A percentile compares a stretch with the other conserved stretches of the same genome.
These are phyloP conservation scores for Lepus townsendii DNA, from an alignment of 2,797 vertebrate genomes.

Conservation along the genomic window DNA sequence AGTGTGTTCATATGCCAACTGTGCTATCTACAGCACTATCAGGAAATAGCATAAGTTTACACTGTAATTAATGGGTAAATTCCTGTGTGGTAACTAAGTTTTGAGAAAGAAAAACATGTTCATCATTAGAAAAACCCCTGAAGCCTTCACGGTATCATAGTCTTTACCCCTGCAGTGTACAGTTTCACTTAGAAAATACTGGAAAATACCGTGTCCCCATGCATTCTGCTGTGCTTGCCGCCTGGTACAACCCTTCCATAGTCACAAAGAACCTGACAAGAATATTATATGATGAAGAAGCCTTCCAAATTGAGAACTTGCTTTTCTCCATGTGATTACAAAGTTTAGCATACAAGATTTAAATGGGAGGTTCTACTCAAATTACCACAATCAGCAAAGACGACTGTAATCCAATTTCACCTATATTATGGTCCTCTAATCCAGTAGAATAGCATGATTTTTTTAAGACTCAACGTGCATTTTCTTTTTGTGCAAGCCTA, in stretches of 20 bases:
- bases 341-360: conserved; percentile 33
- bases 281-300: conserved; percentile 9
- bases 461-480: background rate
- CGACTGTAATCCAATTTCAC: conserved; percentile 20
- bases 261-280: conserved; percentile 15
- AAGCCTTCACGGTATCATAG: conserved; percentile 25
- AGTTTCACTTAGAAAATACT: conserved; percentile 15
- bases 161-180: background rate
- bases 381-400: conserved; percentile 42
- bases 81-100: conserved; percentile 40
- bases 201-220: background rate
- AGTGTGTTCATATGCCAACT: background rate
- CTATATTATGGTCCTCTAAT: background rate
- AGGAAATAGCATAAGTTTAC: background rate
- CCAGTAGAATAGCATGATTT: background rate
- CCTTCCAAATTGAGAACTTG: conserved; percentile 38
- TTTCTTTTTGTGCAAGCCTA: conserved; percentile 39
- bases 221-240: background rate
- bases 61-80: conserved; percentile 58
- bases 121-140: conserved; percentile 51
- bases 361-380: conserved; percentile 25
- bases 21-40: background rate
- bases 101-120: conserved; percentile 59
- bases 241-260: background rate
- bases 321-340: conserved; percentile 42